Evolutionary conservation across 1,140 invertebrate genomes (phyloP).

Genomic region (Rhagoletis pomonella): DNA sequence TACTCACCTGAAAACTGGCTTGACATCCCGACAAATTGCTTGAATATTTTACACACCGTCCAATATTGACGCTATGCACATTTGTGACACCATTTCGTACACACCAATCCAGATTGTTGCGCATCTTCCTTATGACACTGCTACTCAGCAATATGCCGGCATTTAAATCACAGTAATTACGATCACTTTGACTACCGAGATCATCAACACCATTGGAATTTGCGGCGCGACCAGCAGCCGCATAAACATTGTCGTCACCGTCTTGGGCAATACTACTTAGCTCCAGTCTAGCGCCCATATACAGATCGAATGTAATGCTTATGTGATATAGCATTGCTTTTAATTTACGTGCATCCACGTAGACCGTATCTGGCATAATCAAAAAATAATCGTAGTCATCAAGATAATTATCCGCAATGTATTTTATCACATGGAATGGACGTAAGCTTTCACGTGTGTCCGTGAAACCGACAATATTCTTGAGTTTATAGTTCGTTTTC

Average conservation of each 20-base stretch:
- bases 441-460: slow-evolving; percentile 83
- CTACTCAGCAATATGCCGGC: slow-evolving; percentile 85
- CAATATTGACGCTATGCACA: slow-evolving; percentile 87
- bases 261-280: slow-evolving; percentile 2
- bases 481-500: slow-evolving; percentile 81
- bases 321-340: slow-evolving; percentile 83
- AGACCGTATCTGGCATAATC: slow-evolving; percentile 87
- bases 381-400: slow-evolving; percentile 94
- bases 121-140: slow-evolving; percentile 83
- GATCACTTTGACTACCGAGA: slow-evolving; percentile 62
- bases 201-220: slow-evolving; percentile 51
- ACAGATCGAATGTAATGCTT: slow-evolving; percentile 87
- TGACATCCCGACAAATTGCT: slow-evolving; percentile 78
- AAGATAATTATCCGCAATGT: slow-evolving; percentile 90
- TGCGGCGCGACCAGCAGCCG: slow-evolving; percentile 1
- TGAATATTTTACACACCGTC: slow-evolving; percentile 85
- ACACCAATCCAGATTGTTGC: slow-evolving; percentile 88
- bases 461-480: slow-evolving; percentile 87
- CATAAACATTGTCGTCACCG: slow-evolving; percentile 38
- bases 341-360: slow-evolving; percentile 84
- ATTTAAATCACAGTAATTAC: slow-evolving; percentile 77
- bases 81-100: slow-evolving; percentile 86
- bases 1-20: slow-evolving; percentile 75
- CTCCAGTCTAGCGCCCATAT: slow-evolving; percentile 78
- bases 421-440: slow-evolving; percentile 90